Evolutionary conservation across 2,888 invertebrate species (phyloP).

Genomic region (Catonia carolina): DNA sequence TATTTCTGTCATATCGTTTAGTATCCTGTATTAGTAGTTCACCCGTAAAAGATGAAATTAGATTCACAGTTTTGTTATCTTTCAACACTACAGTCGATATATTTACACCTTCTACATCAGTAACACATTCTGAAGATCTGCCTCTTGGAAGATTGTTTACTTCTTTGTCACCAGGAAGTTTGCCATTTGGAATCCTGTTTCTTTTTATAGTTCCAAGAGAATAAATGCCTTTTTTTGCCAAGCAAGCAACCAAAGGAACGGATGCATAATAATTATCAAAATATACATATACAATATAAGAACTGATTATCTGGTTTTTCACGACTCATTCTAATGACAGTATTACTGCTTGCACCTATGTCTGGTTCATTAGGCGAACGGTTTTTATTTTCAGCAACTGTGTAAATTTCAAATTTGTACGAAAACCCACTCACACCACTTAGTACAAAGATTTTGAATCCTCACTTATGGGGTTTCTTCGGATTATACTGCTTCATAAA

Average conservation of each 20-base stretch:
- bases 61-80: slow-evolving; percentile 28
- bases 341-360: slow-evolving; percentile 38
- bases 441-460: slow-evolving; percentile 37
- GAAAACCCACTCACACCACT: slow-evolving; percentile 36
- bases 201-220: slow-evolving; percentile 36
- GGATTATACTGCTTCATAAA: slow-evolving; percentile 25
- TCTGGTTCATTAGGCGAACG: slow-evolving; percentile 32
- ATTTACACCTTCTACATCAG: slow-evolving; percentile 29
- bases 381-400: slow-evolving; percentile 24
- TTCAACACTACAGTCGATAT: slow-evolving; percentile 32
- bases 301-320: slow-evolving; percentile 37
- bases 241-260: slow-evolving; percentile 32
- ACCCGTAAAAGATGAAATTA: slow-evolving; percentile 35
- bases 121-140: slow-evolving; percentile 33
- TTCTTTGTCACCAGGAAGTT: slow-evolving; percentile 37
- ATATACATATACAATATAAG: slow-evolving; percentile 36
- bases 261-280: slow-evolving; percentile 39
- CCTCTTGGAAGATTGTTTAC: slow-evolving; percentile 35
- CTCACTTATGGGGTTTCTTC: slow-evolving; percentile 30
- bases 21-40: slow-evolving; percentile 31
- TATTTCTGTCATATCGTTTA: too few species aligned
- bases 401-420: slow-evolving; percentile 38
- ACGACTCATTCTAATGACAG: slow-evolving; percentile 38
- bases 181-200: slow-evolving; percentile 37
- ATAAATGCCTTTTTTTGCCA: slow-evolving; percentile 36